phyloP scores from a whole-genome alignment of 2,888 invertebrate genomes.

The Spialia ferax region DNA sequence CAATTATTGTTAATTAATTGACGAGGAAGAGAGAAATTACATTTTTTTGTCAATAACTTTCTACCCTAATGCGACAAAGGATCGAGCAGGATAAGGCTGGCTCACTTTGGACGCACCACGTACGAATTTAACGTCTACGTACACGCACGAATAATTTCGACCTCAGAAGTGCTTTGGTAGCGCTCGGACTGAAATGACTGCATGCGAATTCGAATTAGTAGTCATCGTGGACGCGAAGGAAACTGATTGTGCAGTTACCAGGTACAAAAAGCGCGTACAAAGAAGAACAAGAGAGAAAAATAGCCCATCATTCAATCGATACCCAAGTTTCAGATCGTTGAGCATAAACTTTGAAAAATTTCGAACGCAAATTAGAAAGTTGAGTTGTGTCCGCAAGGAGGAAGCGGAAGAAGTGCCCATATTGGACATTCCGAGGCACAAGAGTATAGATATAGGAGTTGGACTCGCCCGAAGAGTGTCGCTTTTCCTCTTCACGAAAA shows the following conservation, averaged over 20 bases:
- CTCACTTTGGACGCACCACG: no score
- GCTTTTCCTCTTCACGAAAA: conserved; percentile 73
- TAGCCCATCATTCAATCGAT: conserved; percentile 53
- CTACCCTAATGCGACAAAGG: no score
- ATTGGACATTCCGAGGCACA: conserved; percentile 70
- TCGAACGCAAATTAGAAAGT: conserved; percentile 61
- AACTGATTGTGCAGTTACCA: conserved; percentile 38
- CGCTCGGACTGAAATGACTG: no score
- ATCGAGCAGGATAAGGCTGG: no score
- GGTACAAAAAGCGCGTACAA: conserved; percentile 43
- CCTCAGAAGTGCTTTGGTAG: no score
- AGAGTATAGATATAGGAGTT: conserved; percentile 76
- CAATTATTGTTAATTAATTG: no score
- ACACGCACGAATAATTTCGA: no score
- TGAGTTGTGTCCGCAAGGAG: conserved; percentile 67
- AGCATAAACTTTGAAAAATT: conserved; percentile 57
- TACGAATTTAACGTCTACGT: no score
- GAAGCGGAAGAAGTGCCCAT: conserved; percentile 62
- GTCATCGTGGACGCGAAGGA: conserved; percentile 52
- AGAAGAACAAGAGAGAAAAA: conserved; percentile 49
- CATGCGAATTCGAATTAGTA: no score
- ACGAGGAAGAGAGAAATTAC: no score
- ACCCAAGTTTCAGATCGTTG: conserved; percentile 58
- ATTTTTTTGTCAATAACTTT: no score
- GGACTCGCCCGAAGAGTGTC: conserved; percentile 75